A percentile compares a stretch with the other conserved stretches of the same genome.
phyloP scores from a whole-genome alignment of 2,797 vertebrate species.

The Sternarchorhynchus goeldii region DNA sequence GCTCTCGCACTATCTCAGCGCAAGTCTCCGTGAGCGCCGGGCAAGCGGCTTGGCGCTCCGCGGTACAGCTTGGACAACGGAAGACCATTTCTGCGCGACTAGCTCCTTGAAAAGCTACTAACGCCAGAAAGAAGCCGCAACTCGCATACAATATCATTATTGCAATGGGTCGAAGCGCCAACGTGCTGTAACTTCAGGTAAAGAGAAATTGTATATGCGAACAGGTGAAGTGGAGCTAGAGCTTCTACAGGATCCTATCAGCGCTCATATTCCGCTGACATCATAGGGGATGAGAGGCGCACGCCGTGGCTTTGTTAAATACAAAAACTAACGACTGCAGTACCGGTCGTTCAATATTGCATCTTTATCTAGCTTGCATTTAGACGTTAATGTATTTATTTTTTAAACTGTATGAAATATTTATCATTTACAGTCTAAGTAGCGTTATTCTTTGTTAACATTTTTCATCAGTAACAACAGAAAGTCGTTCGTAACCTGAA shows the following conservation, averaged over 20 bases:
- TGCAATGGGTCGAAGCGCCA: constrained; percentile 42
- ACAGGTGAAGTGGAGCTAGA: constrained; percentile 72
- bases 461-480: not conserved
- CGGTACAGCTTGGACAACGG: constrained; percentile 82
- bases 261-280: constrained; percentile 63
- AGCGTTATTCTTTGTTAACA: no score
- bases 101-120: constrained; percentile 69
- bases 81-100: constrained; percentile 84
- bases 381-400: not conserved
- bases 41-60: constrained; percentile 84
- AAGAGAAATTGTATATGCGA: constrained; percentile 62
- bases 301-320: constrained; percentile 37
- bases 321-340: constrained; percentile 13
- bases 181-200: constrained; percentile 65
- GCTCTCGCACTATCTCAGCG: constrained; percentile 90
- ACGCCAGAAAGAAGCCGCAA: constrained; percentile 73
- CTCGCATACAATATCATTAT: constrained; percentile 66
- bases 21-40: constrained; percentile 77
- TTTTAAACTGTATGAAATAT: not conserved
- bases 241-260: constrained; percentile 75
- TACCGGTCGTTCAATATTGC: not conserved
- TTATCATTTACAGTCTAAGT: not conserved
- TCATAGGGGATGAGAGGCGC: constrained; percentile 46
- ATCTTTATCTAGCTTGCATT: constrained; percentile 7
- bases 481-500: not conserved